These are phyloP conservation scores for Lepisosteus osseus DNA, from an alignment of 2,113 vertebrate species.

Conservation along the genomic window DNA sequence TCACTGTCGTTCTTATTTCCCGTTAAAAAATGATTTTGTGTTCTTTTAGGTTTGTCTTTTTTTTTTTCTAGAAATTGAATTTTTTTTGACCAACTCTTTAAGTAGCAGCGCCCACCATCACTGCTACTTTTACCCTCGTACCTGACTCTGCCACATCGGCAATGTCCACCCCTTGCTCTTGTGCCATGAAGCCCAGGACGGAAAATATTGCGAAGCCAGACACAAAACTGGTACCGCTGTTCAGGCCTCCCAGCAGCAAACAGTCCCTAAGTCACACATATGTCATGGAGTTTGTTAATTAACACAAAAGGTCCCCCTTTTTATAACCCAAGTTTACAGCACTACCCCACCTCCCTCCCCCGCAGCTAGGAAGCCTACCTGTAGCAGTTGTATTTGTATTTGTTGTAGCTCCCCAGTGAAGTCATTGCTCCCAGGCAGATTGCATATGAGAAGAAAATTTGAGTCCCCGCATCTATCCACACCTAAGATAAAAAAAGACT, in stretches of 20 bases:
- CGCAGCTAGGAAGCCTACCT: conserved; percentile 78
- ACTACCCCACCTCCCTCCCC: conserved; percentile 36
- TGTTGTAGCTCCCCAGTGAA: conserved; percentile 99
- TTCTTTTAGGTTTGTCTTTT: conserved; percentile 41
- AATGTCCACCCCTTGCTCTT: conserved; percentile 99
- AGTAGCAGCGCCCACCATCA: conserved; percentile 95
- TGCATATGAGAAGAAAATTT: conserved; percentile 98
- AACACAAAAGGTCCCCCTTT: conserved; percentile 74
- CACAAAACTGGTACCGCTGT: conserved; percentile 99
- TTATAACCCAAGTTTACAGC: conserved; percentile 37
- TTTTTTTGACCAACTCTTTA: conserved; percentile 35
- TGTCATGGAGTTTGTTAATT: conserved; percentile 99
- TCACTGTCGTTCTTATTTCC: conserved; percentile 35
- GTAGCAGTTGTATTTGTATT: conserved; percentile 99
- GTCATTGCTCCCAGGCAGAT: conserved; percentile 98
- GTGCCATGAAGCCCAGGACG: conserved; percentile 99
- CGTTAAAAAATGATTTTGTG: conserved; percentile 9
- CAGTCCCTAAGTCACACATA: conserved; percentile 99
- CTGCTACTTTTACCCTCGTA: conserved; percentile 90
- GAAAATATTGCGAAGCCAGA: conserved; percentile 99
- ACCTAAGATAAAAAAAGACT: conserved; percentile 63
- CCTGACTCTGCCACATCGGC: conserved; percentile 99
- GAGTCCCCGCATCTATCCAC: conserved; percentile 97
- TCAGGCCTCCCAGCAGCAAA: conserved; percentile 99
- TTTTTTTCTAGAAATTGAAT: conserved; percentile 19